Evolutionary conservation across 1,140 invertebrate species (phyloP).

Genomic region (Zelostemma sp.): DNA sequence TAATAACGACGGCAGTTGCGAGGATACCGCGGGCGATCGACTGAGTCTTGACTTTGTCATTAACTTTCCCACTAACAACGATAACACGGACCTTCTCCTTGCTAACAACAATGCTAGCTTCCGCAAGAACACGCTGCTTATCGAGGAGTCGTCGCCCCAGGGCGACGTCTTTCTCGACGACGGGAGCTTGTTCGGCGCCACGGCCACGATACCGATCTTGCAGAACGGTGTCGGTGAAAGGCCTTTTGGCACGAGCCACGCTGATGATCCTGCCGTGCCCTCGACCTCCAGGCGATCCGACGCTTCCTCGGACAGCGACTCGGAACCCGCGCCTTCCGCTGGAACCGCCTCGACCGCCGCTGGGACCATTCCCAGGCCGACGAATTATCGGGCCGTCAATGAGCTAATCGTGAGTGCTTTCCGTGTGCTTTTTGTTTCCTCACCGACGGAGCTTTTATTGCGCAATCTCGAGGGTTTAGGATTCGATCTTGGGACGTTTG

Average conservation of each 20-base stretch:
- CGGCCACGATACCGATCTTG: slow-evolving; percentile 10
- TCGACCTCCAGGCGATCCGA: slow-evolving; percentile 53
- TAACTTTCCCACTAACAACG: slow-evolving; percentile 40
- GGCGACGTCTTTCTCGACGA: slow-evolving; percentile 17
- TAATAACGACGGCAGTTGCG: slow-evolving; percentile 27
- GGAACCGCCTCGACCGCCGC: slow-evolving; percentile 28
- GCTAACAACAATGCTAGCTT: slow-evolving; percentile 59
- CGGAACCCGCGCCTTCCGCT: slow-evolving; percentile 22
- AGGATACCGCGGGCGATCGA: slow-evolving; percentile 9
- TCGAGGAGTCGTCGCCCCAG: slow-evolving; percentile 1
- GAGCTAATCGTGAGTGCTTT: slow-evolving; percentile 58
- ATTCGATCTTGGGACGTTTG: too few relatives aligned
- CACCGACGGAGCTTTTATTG: too few relatives aligned
- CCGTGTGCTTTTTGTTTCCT: slow-evolving; percentile 6
- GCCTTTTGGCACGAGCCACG: slow-evolving; percentile 32
- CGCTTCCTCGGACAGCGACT: slow-evolving; percentile 11
- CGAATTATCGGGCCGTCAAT: slow-evolving; percentile 44
- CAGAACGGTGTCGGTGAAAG: slow-evolving; percentile 43
- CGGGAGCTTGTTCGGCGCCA: slow-evolving; percentile 14
- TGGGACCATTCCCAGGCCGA: slow-evolving; percentile 27
- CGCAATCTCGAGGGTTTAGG: too few relatives aligned
- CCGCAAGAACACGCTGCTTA: slow-evolving; percentile 46
- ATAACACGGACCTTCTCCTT: slow-evolving; percentile 57
- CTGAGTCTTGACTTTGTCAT: slow-evolving; percentile 13
- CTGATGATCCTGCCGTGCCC: slow-evolving; percentile 51